These are phyloP conservation scores for Tupaia chinensis DNA, from an alignment of 2,113 vertebrate species.

Conservation along the genomic window DNA sequence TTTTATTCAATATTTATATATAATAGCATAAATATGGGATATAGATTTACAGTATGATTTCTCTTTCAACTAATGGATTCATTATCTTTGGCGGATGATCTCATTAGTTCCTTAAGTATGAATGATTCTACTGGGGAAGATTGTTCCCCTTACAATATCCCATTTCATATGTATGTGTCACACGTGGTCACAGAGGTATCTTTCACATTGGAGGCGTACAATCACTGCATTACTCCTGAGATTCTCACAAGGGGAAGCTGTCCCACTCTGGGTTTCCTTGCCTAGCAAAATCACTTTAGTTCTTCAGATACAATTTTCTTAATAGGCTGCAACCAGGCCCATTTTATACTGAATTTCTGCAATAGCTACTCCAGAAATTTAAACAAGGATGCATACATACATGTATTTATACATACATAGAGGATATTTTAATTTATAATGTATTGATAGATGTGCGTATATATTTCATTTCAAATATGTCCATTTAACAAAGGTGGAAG, in stretches of 20 bases:
- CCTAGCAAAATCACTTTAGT: slow-evolving; percentile 1
- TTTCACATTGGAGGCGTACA: not conserved
- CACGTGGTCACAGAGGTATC: not conserved
- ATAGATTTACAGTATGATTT: slow-evolving; percentile 77
- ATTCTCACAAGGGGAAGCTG: not conserved
- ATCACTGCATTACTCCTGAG: slow-evolving; percentile 6
- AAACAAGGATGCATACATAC: not conserved
- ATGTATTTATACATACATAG: not conserved
- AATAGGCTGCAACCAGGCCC: not conserved
- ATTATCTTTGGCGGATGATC: slow-evolving; percentile 78
- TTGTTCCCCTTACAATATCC: slow-evolving; percentile 59
- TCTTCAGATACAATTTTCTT: slow-evolving; percentile 17
- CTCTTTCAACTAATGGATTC: slow-evolving; percentile 79
- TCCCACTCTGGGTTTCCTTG: not conserved
- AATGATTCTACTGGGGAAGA: slow-evolving; percentile 69
- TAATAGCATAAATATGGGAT: slow-evolving; percentile 65
- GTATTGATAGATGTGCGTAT: not conserved
- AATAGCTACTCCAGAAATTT: not conserved
- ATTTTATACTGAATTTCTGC: not conserved
- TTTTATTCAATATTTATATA: slow-evolving; percentile 72
- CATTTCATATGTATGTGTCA: slow-evolving; percentile 35
- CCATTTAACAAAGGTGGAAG: slow-evolving; percentile 4
- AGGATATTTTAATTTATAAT: not conserved
- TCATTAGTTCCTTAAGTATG: slow-evolving; percentile 80
- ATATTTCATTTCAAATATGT: not conserved